Conservation (phyloP, 2,113 vertebrate species). For the Alces alces region DNA sequence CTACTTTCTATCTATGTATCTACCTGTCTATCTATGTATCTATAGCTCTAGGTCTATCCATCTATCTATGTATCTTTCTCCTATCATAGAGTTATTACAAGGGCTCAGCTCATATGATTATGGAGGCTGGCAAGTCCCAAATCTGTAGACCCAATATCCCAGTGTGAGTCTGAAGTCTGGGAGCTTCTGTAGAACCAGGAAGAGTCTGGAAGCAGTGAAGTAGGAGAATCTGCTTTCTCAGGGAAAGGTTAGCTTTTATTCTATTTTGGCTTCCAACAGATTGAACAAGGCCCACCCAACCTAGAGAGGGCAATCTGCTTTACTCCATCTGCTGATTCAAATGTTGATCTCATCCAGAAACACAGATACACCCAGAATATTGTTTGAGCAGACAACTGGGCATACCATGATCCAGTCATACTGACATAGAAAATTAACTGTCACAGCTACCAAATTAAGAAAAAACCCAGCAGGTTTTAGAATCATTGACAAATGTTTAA, state of each 20-base stretch:
- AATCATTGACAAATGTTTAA: not conserved
- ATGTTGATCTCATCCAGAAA: not conserved
- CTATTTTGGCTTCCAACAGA: not conserved
- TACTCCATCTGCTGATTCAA: not conserved
- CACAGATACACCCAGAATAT: too few species aligned
- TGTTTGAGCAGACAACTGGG: not conserved
- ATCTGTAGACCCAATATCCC: not conserved
- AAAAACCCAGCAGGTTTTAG: not conserved
- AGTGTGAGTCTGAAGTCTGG: not conserved
- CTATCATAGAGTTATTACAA: not conserved
- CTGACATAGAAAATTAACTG: not conserved
- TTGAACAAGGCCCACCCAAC: not conserved
- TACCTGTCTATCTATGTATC: not conserved
- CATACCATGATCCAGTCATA: not conserved
- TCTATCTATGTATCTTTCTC: not conserved
- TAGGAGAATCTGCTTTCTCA: not conserved
- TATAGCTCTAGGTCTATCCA: not conserved
- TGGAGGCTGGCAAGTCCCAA: not conserved
- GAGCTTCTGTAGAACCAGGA: not conserved
- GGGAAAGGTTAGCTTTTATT: not conserved
- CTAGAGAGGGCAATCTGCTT: not conserved
- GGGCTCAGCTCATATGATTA: not conserved
- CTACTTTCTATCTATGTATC: not conserved
- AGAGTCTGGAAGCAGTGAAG: not conserved
- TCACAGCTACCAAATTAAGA: not conserved